Conservation (phyloP, 1,140 invertebrate species). For the Hormaphis cornu region DNA sequence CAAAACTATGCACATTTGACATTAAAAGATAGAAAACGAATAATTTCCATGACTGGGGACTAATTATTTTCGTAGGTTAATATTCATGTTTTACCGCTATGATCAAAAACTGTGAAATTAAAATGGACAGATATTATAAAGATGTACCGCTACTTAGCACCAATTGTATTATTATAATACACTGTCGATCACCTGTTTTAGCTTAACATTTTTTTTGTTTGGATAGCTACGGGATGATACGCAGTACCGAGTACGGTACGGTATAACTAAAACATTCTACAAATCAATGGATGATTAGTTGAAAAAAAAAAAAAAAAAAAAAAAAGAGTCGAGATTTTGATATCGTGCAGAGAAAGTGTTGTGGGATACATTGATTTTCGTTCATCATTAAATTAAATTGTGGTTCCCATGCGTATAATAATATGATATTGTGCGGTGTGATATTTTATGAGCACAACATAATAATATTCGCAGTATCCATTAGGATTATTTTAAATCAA, state of each 20-base stretch:
- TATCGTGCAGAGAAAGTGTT: slow-evolving; percentile 10
- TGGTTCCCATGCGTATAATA: not conserved
- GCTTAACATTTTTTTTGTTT: too few species aligned
- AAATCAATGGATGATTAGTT: not conserved
- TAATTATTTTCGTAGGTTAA: slow-evolving; percentile 17
- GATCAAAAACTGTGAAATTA: not conserved
- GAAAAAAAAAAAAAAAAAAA: not conserved
- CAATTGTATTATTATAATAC: too few species aligned
- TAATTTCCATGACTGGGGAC: not conserved
- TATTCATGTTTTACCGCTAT: not conserved
- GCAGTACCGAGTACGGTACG: not conserved
- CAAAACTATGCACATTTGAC: too few species aligned
- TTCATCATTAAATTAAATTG: slow-evolving; percentile 24
- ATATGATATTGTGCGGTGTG: not conserved
- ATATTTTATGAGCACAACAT: not conserved
- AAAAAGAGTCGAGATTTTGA: not conserved
- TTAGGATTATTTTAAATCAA: not conserved
- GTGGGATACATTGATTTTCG: not conserved
- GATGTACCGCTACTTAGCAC: too few species aligned
- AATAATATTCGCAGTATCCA: not conserved
- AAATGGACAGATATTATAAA: too few species aligned
- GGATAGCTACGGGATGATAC: too few species aligned
- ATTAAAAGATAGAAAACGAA: slow-evolving; percentile 13
- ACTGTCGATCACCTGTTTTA: too few species aligned
- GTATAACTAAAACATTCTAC: not conserved